A percentile compares a stretch with the other conserved stretches of the same genome.
phyloP scores from a whole-genome alignment of 2,797 vertebrate species.

The Rhinogobio ventralis region DNA sequence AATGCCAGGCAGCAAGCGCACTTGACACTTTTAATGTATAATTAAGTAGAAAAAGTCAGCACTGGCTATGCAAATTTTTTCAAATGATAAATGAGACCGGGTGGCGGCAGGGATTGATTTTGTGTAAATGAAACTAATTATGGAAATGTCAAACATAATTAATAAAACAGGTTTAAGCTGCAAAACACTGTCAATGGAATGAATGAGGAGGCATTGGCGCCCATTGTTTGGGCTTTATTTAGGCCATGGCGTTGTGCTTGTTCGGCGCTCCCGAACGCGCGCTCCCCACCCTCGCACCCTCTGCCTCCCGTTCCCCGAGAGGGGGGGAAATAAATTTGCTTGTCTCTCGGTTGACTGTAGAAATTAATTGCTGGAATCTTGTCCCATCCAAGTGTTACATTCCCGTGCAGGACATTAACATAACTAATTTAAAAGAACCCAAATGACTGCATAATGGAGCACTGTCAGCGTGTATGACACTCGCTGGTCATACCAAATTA shows the following conservation, averaged over 20 bases:
- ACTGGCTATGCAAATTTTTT: slow-evolving; percentile 99
- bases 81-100: slow-evolving; percentile 99
- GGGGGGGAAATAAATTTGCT: slow-evolving; percentile 99
- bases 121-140: slow-evolving; percentile 97
- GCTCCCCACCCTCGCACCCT: slow-evolving; percentile 96
- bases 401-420: slow-evolving; percentile 99
- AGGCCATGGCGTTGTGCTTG: slow-evolving; percentile 99
- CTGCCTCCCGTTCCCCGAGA: slow-evolving; percentile 99
- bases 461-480: slow-evolving; percentile 98
- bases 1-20: slow-evolving; percentile 99
- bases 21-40: slow-evolving; percentile 99
- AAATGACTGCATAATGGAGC: slow-evolving; percentile 99
- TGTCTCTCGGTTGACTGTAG: slow-evolving; percentile 99
- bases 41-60: slow-evolving; percentile 99
- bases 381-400: slow-evolving; percentile 99
- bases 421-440: slow-evolving; percentile 99
- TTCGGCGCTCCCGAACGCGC: slow-evolving; percentile 97
- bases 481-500: slow-evolving; percentile 99
- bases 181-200: slow-evolving; percentile 96
- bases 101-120: slow-evolving; percentile 99
- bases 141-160: slow-evolving; percentile 93
- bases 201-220: slow-evolving; percentile 98
- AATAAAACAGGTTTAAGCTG: slow-evolving; percentile 92
- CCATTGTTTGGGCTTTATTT: slow-evolving; percentile 99
- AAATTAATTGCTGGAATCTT: slow-evolving; percentile 99